These are phyloP conservation scores for Sprattus sprattus DNA, from an alignment of 2,113 vertebrate genomes.

Conservation along the genomic window DNA sequence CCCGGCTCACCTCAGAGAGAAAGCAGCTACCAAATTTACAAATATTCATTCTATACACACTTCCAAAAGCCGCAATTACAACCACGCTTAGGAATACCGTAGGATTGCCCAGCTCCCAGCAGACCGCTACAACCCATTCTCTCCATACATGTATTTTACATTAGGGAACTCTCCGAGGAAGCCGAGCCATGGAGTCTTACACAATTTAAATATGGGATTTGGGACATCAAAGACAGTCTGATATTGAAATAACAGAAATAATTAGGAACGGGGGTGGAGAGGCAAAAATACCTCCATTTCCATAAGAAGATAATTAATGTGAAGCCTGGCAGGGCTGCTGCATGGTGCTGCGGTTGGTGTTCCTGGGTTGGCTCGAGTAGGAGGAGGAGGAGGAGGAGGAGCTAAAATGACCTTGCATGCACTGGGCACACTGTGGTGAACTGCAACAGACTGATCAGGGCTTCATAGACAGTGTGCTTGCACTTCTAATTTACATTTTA, in stretches of 20 bases:
- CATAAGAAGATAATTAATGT: conserved; percentile 99
- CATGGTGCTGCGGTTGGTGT: conserved; percentile 50
- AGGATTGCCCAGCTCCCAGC: conserved; percentile 89
- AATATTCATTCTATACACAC: conserved; percentile 38
- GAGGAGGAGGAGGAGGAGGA: conserved; percentile 4
- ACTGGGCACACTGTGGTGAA: neutral
- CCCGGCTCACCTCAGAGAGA: neutral
- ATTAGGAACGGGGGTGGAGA: conserved; percentile 94
- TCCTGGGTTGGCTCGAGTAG: neutral
- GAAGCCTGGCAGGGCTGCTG: conserved; percentile 81
- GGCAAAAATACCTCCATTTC: conserved; percentile 95
- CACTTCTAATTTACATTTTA: neutral
- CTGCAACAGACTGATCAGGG: neutral
- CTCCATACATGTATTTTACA: conserved; percentile 91
- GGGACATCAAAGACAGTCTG: conserved; percentile 94
- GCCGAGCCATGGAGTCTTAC: conserved; percentile 90
- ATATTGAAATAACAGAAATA: conserved; percentile 99
- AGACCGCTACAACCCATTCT: conserved; percentile 84
- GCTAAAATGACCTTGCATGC: neutral
- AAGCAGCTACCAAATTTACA: conserved; percentile 23
- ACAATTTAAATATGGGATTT: conserved; percentile 98
- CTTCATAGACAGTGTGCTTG: neutral
- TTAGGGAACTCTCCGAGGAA: conserved; percentile 90
- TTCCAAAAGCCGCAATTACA: conserved; percentile 14
- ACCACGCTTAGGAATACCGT: conserved; percentile 66